Evolutionary conservation across 2,888 invertebrate species (phyloP).

Genomic region (Baronia brevicornis): DNA sequence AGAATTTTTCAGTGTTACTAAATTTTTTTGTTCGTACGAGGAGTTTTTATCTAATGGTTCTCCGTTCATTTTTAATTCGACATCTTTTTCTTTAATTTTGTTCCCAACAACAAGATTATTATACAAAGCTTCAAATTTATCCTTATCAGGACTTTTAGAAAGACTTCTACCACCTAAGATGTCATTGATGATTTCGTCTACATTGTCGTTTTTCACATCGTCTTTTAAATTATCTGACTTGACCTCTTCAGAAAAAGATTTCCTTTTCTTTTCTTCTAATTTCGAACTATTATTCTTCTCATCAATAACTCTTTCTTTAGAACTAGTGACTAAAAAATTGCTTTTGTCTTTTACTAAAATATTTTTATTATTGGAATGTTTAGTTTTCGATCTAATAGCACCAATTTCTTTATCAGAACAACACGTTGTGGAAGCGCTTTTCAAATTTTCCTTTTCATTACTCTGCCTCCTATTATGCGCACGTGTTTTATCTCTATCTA

Average conservation of each 20-base stretch:
- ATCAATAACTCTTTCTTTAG: constrained; percentile 51
- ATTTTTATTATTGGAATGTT: constrained; percentile 69
- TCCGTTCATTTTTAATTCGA: constrained; percentile 35
- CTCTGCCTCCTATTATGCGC: constrained; percentile 42
- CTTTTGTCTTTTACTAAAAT: constrained; percentile 69
- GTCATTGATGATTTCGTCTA: constrained; percentile 56
- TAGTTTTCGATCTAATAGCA: constrained; percentile 70
- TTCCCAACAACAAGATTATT: constrained; percentile 43
- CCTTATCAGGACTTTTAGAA: constrained; percentile 45
- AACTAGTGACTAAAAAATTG: constrained; percentile 59
- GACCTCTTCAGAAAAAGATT: constrained; percentile 37
- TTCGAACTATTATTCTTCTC: constrained; percentile 40
- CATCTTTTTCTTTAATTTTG: constrained; percentile 24
- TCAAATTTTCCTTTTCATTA: constrained; percentile 57
- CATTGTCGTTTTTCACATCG: constrained; percentile 35
- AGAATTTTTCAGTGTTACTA: constrained; percentile 46
- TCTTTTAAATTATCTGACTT: constrained; percentile 32
- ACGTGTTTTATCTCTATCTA: constrained; percentile 60
- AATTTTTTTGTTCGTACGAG: constrained; percentile 30
- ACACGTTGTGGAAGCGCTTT: constrained; percentile 38
- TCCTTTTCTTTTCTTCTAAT: constrained; percentile 34
- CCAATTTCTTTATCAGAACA: constrained; percentile 57
- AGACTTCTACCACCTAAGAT: constrained; percentile 45
- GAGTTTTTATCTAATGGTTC: constrained; percentile 21
- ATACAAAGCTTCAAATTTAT: constrained; percentile 58